phyloP scores from a whole-genome alignment of 2,113 vertebrate species.

The Smithornis capensis region DNA sequence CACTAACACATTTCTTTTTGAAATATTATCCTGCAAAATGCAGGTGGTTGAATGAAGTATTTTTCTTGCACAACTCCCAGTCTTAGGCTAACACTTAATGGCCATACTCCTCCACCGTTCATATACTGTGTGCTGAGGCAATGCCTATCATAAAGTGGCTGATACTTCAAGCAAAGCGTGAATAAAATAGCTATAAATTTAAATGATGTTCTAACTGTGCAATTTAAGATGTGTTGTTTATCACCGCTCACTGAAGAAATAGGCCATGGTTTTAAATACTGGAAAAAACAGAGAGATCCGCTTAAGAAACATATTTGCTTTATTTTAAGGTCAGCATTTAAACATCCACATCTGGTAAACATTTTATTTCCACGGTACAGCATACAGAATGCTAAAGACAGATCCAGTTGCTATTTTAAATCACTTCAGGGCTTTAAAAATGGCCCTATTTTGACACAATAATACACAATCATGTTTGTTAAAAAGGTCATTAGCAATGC shows the following conservation, averaged over 20 bases:
- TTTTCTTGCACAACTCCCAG: background rate
- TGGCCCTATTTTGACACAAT: background rate
- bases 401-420: background rate
- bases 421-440: background rate
- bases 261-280: background rate
- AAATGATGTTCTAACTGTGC: background rate
- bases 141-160: background rate
- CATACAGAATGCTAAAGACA: background rate
- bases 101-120: background rate
- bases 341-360: conserved; percentile 11
- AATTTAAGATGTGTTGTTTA: conserved; percentile 10
- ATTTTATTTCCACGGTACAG: background rate
- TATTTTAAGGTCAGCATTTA: conserved; percentile 31
- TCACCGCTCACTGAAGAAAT: background rate
- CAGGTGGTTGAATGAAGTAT: background rate
- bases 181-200: background rate
- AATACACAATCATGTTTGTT: background rate
- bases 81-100: background rate
- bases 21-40: background rate
- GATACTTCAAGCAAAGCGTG: background rate
- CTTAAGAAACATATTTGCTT: conserved; percentile 20
- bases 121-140: background rate
- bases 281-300: background rate
- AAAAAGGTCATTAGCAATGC: background rate
- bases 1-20: background rate